These are phyloP conservation scores for Archilochus colubris DNA, from an alignment of 2,113 vertebrate species.

Conservation along the genomic window DNA sequence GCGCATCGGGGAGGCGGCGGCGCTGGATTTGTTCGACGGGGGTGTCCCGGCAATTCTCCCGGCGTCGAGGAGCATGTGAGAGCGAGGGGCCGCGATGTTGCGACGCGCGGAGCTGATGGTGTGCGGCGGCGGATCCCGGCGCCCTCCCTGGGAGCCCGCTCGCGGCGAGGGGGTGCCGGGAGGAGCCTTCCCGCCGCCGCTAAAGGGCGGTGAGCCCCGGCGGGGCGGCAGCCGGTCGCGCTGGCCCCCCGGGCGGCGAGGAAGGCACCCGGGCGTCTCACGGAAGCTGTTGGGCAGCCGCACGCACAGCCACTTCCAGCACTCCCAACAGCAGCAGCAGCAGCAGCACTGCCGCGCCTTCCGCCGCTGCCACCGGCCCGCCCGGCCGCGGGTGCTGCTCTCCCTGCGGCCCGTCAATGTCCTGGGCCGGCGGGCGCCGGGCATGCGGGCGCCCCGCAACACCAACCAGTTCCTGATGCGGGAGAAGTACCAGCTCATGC, in stretches of 20 bases:
- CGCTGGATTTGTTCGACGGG: neutral
- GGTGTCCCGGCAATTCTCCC: slow-evolving; percentile 8
- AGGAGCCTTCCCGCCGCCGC: neutral
- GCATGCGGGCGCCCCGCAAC: slow-evolving; percentile 88
- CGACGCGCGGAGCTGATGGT: slow-evolving; percentile 45
- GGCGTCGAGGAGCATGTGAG: slow-evolving; percentile 72
- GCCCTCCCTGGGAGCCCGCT: slow-evolving; percentile 51
- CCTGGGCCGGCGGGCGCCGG: slow-evolving; percentile 79
- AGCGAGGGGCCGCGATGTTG: slow-evolving; percentile 56
- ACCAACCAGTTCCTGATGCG: slow-evolving; percentile 91
- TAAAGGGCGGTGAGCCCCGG: neutral
- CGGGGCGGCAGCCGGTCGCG: slow-evolving; percentile 22
- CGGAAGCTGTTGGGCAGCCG: slow-evolving; percentile 47
- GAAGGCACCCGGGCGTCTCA: neutral
- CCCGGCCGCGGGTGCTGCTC: slow-evolving; percentile 39
- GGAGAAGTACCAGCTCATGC: slow-evolving; percentile 88
- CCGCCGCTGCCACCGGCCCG: slow-evolving; percentile 34
- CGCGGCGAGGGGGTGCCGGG: slow-evolving; percentile 20
- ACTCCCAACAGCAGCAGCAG: neutral
- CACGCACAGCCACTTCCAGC: slow-evolving; percentile 19
- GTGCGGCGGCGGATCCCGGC: slow-evolving; percentile 52
- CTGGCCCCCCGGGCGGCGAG: slow-evolving; percentile 36
- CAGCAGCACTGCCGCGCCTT: neutral
- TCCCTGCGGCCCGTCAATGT: slow-evolving; percentile 84
- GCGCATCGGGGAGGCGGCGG: neutral